These are phyloP conservation scores for Trogon surrucura DNA, from an alignment of 2,113 vertebrate species.

Conservation along the genomic window DNA sequence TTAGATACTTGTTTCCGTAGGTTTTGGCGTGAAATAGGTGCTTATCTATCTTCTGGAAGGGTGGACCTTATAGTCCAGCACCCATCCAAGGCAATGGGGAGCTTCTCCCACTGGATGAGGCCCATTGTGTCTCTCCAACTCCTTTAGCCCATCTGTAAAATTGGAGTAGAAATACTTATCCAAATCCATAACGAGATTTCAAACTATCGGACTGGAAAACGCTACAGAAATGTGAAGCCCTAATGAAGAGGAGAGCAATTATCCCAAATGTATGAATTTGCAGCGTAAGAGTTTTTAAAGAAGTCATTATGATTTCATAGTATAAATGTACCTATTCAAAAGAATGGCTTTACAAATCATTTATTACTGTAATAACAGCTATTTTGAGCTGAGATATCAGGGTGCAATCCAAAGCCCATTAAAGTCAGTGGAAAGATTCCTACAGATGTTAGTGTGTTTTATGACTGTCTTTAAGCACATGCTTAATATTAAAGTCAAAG, in stretches of 20 bases:
- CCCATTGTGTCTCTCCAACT: constrained; percentile 13
- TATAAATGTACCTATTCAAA: constrained; percentile 60
- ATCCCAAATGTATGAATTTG: constrained; percentile 49
- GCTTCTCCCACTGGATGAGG: neutral
- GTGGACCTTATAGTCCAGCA: neutral
- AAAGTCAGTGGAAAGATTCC: constrained; percentile 65
- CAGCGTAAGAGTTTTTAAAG: constrained; percentile 64
- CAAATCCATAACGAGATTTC: constrained; percentile 42
- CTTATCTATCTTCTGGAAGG: neutral
- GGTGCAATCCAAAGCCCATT: constrained; percentile 59
- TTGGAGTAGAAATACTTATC: constrained; percentile 29
- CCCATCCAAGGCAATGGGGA: neutral
- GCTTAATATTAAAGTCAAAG: constrained; percentile 54
- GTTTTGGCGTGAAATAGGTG: neutral
- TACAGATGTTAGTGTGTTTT: constrained; percentile 54
- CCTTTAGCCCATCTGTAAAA: constrained; percentile 41
- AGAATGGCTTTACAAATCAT: constrained; percentile 61
- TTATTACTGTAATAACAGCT: constrained; percentile 64
- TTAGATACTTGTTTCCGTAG: neutral
- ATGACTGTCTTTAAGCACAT: constrained; percentile 35
- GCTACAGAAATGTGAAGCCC: constrained; percentile 38
- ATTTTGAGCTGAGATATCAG: constrained; percentile 56
- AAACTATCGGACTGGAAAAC: constrained; percentile 51
- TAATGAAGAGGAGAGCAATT: constrained; percentile 66
- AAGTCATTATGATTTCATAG: constrained; percentile 61